Conservation (phyloP, 2,113 vertebrate species). For the Cyphomyrus discorhynchus region DNA sequence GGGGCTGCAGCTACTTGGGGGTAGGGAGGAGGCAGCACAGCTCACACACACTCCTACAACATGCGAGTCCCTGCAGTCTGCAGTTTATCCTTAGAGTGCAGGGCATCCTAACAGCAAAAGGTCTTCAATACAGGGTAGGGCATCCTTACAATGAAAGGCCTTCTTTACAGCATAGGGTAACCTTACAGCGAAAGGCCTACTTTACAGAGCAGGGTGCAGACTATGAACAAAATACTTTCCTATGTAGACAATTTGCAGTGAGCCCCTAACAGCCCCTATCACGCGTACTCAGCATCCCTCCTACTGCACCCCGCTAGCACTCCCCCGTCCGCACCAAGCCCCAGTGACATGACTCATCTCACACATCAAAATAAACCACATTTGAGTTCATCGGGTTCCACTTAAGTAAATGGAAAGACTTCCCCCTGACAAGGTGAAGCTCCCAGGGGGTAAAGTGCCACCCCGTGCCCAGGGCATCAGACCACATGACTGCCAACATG, state of each 20-base stretch:
- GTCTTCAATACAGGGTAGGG: neutral
- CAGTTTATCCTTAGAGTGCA: neutral
- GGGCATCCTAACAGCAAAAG: neutral
- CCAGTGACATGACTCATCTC: neutral
- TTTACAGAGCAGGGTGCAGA: neutral
- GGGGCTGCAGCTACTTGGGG: slow-evolving; percentile 31
- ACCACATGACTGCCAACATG: neutral
- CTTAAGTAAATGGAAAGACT: neutral
- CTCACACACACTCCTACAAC: neutral
- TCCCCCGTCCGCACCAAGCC: neutral
- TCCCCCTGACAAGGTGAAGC: neutral
- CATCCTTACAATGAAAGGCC: neutral
- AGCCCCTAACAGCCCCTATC: neutral
- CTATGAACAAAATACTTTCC: neutral
- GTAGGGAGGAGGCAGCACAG: neutral
- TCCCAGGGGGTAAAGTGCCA: neutral
- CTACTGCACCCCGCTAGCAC: neutral
- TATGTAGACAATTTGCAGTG: neutral
- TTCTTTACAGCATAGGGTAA: no score
- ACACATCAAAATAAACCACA: neutral
- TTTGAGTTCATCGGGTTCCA: neutral
- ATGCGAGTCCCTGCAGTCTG: neutral
- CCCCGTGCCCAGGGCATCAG: neutral
- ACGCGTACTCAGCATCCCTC: neutral
- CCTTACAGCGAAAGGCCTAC: neutral